Base-by-base conservation (phyloP, 1,140 invertebrate genomes). In the Ips nitidus region DNA sequence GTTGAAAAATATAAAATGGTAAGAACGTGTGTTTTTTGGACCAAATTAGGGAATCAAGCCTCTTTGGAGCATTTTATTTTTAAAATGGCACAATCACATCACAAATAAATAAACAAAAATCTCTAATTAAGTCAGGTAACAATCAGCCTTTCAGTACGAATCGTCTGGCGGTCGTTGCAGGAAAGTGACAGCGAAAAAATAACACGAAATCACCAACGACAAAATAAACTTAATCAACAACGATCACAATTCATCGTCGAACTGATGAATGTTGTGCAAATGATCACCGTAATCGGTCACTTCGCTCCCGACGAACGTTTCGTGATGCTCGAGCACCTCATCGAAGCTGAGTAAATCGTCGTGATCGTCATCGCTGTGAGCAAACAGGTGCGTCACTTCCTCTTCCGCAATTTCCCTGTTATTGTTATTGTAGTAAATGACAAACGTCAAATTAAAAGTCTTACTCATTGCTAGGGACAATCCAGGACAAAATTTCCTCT, bases 271-370 rank as follows among this genome's bases (percentile, higher is more conserved):
- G 74, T 92, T 90, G 59, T 92, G 86, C 47, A 97, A 84, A 80
- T 96, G 93, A 77, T 95, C 89, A 2, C 94, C 95, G 82, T 94
- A 98, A 79, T 97, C 94, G n/a, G 95, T 97, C 1, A 92, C 95
- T 84, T 98, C 95, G 79, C 94, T 97, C 8, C 96, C 95, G 8
- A 98, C 95, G 83, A 98, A 99, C 50, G 91, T 87, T 70, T 97
- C 92, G 79, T 98, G 91, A 80, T 96, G 91, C 22, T 90, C 86
- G 0, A 98, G 79, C 58, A 99, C 89, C 85, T 99, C 97, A 4
- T 91, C 83, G 79, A 91, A 93, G 1, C 90, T 90, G 6, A 99
- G 83, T 69, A 89, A 79, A 69, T 90, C 88, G 81, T 98, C 94
- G 76, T 91, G 89, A 81, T 98, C 88, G 71, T 90, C 89, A 83